phyloP scores from a whole-genome alignment of 2,888 invertebrate genomes.

The Ellobium chinense region DNA sequence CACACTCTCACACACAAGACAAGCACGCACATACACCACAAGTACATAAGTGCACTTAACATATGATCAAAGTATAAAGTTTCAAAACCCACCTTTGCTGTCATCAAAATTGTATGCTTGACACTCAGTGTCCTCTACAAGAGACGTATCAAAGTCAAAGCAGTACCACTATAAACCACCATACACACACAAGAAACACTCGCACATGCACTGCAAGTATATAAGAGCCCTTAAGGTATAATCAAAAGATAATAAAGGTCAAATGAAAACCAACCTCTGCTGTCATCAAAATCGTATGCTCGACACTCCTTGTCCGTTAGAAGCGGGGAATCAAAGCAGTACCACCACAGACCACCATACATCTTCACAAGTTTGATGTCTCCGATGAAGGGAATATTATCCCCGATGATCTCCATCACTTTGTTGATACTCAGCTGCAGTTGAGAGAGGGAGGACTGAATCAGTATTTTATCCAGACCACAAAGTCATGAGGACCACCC shows the following conservation, averaged over 20 bases:
- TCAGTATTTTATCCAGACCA: too few relatives aligned
- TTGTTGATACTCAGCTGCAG: not conserved
- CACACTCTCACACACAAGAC: too few relatives aligned
- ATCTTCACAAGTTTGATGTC: not conserved
- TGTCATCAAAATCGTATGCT: not conserved
- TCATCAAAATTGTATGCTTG: too few relatives aligned
- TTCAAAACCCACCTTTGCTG: too few relatives aligned
- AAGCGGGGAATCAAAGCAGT: conserved; percentile 21
- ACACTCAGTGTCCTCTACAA: not conserved
- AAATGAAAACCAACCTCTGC: conserved; percentile 10
- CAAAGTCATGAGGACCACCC: too few relatives aligned
- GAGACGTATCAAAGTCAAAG: not conserved
- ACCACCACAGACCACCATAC: conserved; percentile 41
- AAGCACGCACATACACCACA: too few relatives aligned
- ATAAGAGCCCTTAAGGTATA: not conserved
- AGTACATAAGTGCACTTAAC: too few relatives aligned
- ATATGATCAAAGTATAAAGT: too few relatives aligned
- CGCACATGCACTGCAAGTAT: not conserved
- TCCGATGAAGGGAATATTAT: conserved; percentile 1
- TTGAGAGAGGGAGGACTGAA: too few relatives aligned
- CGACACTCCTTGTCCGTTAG: not conserved
- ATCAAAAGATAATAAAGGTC: too few relatives aligned
- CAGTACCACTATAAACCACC: not conserved
- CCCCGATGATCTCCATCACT: not conserved
- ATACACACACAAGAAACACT: too few relatives aligned